Evolutionary conservation across 2,113 vertebrate genomes (phyloP).

Genomic region (Poecilia latipinna): DNA sequence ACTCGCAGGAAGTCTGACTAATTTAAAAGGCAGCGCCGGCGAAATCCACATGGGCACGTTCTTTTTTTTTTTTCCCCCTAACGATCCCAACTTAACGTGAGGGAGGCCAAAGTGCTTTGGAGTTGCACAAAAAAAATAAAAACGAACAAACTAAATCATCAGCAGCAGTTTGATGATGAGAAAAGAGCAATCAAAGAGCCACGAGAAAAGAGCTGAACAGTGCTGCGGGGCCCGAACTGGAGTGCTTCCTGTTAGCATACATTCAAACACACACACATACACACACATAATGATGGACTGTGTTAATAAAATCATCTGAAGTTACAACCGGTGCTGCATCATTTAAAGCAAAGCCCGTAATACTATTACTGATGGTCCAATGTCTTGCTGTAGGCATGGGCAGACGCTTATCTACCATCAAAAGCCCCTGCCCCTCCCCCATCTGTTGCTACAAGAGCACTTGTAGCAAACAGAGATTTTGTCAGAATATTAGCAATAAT

Average conservation of each 20-base stretch:
- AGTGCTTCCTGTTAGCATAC: slow-evolving; percentile 66
- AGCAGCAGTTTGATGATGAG: neutral
- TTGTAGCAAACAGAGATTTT: neutral
- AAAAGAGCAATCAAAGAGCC: neutral
- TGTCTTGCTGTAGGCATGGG: too few relatives aligned
- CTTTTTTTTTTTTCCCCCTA: neutral
- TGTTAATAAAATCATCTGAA: too few relatives aligned
- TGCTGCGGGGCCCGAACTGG: slow-evolving; percentile 34
- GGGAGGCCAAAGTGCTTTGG: slow-evolving; percentile 47
- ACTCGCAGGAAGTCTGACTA: neutral
- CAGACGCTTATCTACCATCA: too few relatives aligned
- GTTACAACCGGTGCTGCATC: too few relatives aligned
- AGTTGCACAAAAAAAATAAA: slow-evolving; percentile 16
- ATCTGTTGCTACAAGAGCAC: too few relatives aligned
- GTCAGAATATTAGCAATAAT: neutral
- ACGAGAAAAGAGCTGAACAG: slow-evolving; percentile 24
- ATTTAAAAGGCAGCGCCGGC: neutral
- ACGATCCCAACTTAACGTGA: neutral
- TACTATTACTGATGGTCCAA: too few relatives aligned
- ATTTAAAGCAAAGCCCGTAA: neutral
- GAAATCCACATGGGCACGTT: neutral
- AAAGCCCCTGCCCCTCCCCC: too few relatives aligned
- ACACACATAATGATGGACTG: neutral
- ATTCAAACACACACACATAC: slow-evolving; percentile 54
- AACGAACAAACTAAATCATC: neutral